Evolutionary conservation across 2,888 invertebrate species (phyloP), one percentile per base, ranked within the genome.

Genomic region (Hipparchia semele): DNA sequence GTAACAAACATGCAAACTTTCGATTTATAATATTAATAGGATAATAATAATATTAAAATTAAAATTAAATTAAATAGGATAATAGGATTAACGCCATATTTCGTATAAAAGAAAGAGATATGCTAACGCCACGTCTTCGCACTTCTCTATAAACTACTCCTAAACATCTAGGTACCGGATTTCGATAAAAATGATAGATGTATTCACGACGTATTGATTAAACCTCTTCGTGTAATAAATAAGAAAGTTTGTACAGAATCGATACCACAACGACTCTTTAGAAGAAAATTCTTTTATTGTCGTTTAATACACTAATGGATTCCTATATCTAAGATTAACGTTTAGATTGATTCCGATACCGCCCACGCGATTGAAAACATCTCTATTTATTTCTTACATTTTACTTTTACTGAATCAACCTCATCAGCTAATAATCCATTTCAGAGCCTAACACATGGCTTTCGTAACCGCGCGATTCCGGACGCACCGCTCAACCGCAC

Each of bases 351-450:
- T 46, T 58, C 67, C 10, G 67, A 56, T 67, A 67, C 67, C 54
- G 33, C 65, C 58, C 56, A 53, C 33, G 65, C 65, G 65, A 65
- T 65, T 65, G 65, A 65, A 53, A 65, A 39, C 65, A 65, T 65
- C 51, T 65, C 53, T 53, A 65, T 65, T 53, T 65, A 39, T 53
- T 51, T 51, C 53, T 65, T 53, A 54, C 54, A 66, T 54, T 54
- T 53, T 64, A 66, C n/a, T 61, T 61, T 45, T 64, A 33, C 51
- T 67, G 65, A 56, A 69, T 68, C 62, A 68, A 73, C 56, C 67
- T 70, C 67, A 68, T 75, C 71, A 75, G 76, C 74, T 79, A 76
- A 79, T 49, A 58, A 58, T 23, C 13, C 13, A 1, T 8, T 58
- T 2, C 13, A 58, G 23, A 13, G 3, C 8, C 13, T 33, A 58